Base-by-base conservation (phyloP, 2,797 vertebrate species). In the Macropus fuliginosus region DNA sequence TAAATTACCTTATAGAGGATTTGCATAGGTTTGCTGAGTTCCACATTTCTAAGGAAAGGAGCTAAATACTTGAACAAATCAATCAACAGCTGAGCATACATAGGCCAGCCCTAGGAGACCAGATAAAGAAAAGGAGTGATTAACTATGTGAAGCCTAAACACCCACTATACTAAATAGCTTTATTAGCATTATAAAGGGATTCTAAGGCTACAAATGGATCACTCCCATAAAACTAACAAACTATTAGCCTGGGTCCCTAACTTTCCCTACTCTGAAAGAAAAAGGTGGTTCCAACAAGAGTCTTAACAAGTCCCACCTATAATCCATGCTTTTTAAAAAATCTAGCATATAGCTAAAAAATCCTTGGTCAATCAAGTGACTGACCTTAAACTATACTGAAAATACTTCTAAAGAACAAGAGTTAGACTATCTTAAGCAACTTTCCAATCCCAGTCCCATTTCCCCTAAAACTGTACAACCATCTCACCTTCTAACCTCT, bases 11-110 rank as follows among this genome's bases (percentile, higher is more conserved):
- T 99, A 98, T 99, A 99, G 97, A 99, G 99, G 97, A 99, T 99
- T 99, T 99, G 99, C 99, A 99, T 99, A 99, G 99, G 99, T 99
- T 99, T 99, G 98, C 99, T 99, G 98, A 99, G 99, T 98, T 99
- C 99, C 98, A 99, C 99, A 96, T 99, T 99, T 98, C 99, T 99
- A 98, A 99, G 98, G 98, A 99, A 99, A 96, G 99, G 99, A 90
- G 99, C 99, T 98, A 99, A 98, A 98, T 99, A 99, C 98, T 99
- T 99, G 98, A 99, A 99, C 54, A 99, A 99, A 98, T 99, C 99
- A 0, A 99, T 99, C 98, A 99, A 97, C 97, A 99, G 99, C 98
- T 99, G 99, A 50, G 99, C 99, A 87, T 99, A 99, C 99, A 99
- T 99, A 95, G 99, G 99, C 99, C 99, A 99, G 97, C 99, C 99